Conservation (phyloP, 35 echinoderm and acorn worm genomes). For the Eucidaris tribuloides region DNA sequence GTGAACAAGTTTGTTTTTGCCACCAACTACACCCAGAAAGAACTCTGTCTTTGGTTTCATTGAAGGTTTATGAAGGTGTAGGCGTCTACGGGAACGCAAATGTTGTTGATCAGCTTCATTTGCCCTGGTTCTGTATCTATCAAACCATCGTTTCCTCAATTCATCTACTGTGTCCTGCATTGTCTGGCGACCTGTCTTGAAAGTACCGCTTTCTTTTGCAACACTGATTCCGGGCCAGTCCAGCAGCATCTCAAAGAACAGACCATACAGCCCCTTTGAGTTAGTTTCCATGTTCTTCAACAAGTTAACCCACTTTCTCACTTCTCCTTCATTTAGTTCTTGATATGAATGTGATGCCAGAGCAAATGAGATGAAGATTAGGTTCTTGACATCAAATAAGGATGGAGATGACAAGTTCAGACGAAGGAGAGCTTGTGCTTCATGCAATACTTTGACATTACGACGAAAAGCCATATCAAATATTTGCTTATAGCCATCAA, state of each 20-base stretch:
- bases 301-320: neutral
- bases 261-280: neutral
- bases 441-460: neutral
- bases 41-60: constrained; percentile 2
- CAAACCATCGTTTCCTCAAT: neutral
- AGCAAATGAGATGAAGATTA: neutral
- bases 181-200: no score
- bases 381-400: constrained; percentile 7
- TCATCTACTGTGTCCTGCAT: neutral
- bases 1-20: neutral
- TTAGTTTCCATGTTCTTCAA: neutral
- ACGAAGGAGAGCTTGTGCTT: neutral
- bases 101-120: neutral
- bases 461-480: constrained; percentile 1
- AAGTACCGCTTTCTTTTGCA: no score
- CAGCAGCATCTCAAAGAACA: constrained; percentile 31
- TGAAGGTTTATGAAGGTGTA: neutral
- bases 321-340: neutral
- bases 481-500: constrained; percentile 12
- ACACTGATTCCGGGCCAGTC: constrained; percentile 11
- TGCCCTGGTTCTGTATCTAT: neutral
- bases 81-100: neutral
- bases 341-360: neutral
- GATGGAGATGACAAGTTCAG: neutral
- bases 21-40: neutral